Evolutionary conservation across 2,113 vertebrate species (phyloP).

Genomic region (Odobenus rosmarus): DNA sequence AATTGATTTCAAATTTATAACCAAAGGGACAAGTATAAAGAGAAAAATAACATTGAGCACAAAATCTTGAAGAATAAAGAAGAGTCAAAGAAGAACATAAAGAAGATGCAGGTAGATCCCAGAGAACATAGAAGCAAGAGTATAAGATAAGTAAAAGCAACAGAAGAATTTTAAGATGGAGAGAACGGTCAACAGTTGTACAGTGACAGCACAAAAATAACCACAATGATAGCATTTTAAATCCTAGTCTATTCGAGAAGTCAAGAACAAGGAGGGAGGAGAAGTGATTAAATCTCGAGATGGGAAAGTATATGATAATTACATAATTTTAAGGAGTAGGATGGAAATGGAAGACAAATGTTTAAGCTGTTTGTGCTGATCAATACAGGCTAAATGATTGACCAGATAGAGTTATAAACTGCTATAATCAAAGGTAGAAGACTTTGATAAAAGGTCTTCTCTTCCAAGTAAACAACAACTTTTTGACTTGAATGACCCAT

Average conservation of each 20-base stretch:
- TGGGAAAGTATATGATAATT: not conserved
- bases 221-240: not conserved
- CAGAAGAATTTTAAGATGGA: not conserved
- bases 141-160: not conserved
- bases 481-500: not conserved
- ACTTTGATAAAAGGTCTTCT: not conserved
- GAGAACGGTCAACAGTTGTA: not conserved
- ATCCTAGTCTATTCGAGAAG: not conserved
- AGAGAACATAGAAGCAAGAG: not conserved
- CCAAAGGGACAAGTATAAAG: not conserved
- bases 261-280: not conserved
- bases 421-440: not conserved
- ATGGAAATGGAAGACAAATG: not conserved
- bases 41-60: not conserved
- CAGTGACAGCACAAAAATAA: not conserved
- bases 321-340: not conserved
- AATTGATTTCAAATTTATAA: not conserved
- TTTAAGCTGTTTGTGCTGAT: not conserved
- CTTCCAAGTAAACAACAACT: not conserved
- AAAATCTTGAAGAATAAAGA: not conserved
- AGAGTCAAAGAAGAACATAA: not conserved
- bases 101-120: not conserved
- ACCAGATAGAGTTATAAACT: not conserved
- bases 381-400: not conserved
- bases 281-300: not conserved